These are phyloP conservation scores for Brachyrhaphis roseni DNA, from an alignment of 2,797 vertebrate species.

Conservation along the genomic window DNA sequence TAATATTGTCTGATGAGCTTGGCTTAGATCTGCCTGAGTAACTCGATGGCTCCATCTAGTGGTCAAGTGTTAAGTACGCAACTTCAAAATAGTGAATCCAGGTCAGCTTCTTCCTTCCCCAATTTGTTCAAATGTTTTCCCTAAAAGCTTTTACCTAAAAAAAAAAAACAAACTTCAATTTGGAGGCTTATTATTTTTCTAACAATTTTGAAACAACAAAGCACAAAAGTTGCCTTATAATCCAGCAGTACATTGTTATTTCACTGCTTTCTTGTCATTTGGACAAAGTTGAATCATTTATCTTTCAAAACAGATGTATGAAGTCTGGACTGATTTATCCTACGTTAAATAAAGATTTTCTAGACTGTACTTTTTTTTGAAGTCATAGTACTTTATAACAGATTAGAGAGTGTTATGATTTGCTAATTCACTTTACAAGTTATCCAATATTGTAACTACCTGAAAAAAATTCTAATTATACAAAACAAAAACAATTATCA, in stretches of 20 bases:
- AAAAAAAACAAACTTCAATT: background rate
- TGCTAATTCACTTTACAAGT: background rate
- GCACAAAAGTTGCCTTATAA: background rate
- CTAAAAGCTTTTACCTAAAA: background rate
- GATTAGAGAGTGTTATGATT: background rate
- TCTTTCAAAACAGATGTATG: background rate
- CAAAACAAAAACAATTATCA: slow-evolving; percentile 39
- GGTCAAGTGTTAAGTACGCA: slow-evolving; percentile 31
- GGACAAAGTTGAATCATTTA: background rate
- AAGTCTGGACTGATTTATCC: background rate
- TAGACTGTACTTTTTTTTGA: background rate
- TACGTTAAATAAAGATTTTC: background rate
- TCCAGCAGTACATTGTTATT: background rate
- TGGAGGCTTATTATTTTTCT: background rate
- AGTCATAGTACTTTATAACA: background rate
- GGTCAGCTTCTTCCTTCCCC: background rate
- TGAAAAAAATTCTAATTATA: background rate
- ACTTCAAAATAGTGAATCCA: background rate
- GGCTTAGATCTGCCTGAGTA: background rate
- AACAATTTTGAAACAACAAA: background rate
- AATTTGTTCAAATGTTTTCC: background rate
- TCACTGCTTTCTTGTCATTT: background rate
- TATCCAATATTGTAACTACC: background rate
- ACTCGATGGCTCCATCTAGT: slow-evolving; percentile 61
- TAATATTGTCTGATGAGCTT: background rate